Evolutionary conservation across 2,888 invertebrate genomes (phyloP).

Genomic region (Agriotes lineatus): DNA sequence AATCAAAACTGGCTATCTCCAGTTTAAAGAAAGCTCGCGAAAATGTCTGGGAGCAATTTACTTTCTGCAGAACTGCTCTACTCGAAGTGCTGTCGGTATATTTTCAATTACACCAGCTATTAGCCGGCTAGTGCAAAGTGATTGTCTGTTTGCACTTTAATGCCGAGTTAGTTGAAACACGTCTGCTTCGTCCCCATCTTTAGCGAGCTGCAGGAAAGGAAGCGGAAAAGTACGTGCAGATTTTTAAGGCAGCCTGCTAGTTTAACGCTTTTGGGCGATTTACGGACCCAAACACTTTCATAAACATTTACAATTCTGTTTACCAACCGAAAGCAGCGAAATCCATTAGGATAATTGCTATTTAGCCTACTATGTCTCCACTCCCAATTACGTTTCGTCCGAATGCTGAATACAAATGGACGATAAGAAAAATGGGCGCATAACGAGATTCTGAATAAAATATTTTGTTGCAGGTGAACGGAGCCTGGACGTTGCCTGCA

Average conservation of each 20-base stretch:
- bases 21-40: neutral
- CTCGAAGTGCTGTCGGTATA: constrained; percentile 21
- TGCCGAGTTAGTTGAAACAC: constrained; percentile 24
- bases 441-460: neutral
- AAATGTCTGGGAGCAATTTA: constrained; percentile 11
- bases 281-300: constrained; percentile 14
- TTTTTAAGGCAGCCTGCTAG: neutral
- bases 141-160: constrained; percentile 27
- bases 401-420: neutral
- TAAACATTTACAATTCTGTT: constrained; percentile 23
- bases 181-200: neutral
- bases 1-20: too few species aligned
- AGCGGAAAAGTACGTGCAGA: constrained; percentile 3
- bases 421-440: neutral
- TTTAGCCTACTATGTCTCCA: constrained; percentile 14
- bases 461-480: constrained; percentile 79
- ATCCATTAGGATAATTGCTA: constrained; percentile 18
- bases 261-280: constrained; percentile 10
- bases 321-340: constrained; percentile 11
- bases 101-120: constrained; percentile 34
- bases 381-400: neutral
- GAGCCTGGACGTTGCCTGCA: constrained; percentile 90
- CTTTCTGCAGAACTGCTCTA: constrained; percentile 15
- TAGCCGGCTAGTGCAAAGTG: constrained; percentile 26
- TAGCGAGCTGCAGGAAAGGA: neutral